Base-by-base conservation (phyloP, 30 jellyfish, hydroid and myxozoan genomes). In the Hydractinia symbiolongicarpus region DNA sequence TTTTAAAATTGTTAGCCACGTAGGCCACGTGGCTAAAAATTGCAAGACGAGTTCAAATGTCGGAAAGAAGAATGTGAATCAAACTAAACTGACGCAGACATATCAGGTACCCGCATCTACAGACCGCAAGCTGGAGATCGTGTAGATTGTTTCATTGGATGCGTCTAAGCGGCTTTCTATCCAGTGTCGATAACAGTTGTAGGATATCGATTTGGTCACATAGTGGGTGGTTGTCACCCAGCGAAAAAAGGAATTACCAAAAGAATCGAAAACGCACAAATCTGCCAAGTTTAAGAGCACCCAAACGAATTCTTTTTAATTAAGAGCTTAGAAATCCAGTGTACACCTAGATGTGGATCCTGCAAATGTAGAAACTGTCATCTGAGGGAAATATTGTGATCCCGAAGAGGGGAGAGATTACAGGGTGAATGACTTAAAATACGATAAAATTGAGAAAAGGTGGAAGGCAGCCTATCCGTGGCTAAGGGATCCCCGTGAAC, bases 191-290 rank as follows among this genome's bases (percentile, higher is more conserved):
- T 77, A 70, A 84, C 69, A 84, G 82, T 76, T 71, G 93, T 66
- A 70, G 95, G 68, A 30, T 84, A 79, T 58, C 56, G 89, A 76
- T 80, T 88, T 64, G 94, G 96, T 67, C 71, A 82, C 94, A 86
- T 83, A 1, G 8, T 82, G 17, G 79, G 83, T 69, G 87, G 94
- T 61, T 83, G 86, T 10, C 66, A 60, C 77, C 78, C 88, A 76
- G 86, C 10, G 21, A n/a, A 10, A 9, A 19, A 50, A 73, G 82
- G 82, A 73, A 17, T 10, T n/a, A 9, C 7, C 20, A 73, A 14
- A 10, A 30, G 21, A 14, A 52, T 30, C 68, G 68, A 58, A 67
- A 67, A 17, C 52, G 21, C 21, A 10, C 77, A 30, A 17, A 10
- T 17, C 77, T 8, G 30, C 30, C 21, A 52, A n/a, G n/a, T n/a